Conservation (phyloP, 1,140 invertebrate genomes). For the Dolichoris vasculosae region DNA sequence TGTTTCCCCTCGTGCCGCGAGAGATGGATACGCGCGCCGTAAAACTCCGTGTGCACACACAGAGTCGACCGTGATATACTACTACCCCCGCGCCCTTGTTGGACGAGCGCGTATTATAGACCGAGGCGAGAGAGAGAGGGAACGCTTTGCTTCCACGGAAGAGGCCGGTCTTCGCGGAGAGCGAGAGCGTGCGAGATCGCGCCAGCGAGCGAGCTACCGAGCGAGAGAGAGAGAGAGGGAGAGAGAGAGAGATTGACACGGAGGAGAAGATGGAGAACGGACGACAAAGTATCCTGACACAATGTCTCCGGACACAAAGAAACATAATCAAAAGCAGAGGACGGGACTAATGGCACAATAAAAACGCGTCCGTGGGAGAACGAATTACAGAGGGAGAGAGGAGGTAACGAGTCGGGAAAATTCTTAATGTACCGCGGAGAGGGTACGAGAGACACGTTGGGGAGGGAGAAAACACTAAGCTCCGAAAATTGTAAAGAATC, state of each 20-base stretch:
- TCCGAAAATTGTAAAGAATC: slow-evolving; percentile 2
- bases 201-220: too few species aligned
- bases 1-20: slow-evolving; percentile 28
- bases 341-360: slow-evolving; percentile 48
- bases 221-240: background rate
- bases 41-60: slow-evolving; percentile 16
- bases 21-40: slow-evolving; percentile 14
- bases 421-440: background rate
- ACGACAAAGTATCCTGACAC: slow-evolving; percentile 40
- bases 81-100: slow-evolving; percentile 45
- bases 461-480: background rate
- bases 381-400: background rate
- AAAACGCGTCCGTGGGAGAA: slow-evolving; percentile 24
- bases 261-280: slow-evolving; percentile 30
- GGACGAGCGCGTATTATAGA: slow-evolving; percentile 11
- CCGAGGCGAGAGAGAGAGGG: background rate
- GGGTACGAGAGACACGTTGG: background rate
- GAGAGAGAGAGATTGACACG: background rate
- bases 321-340: slow-evolving; percentile 51
- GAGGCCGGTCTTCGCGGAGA: slow-evolving; percentile 22
- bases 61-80: slow-evolving; percentile 16
- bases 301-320: slow-evolving; percentile 45
- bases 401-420: slow-evolving; percentile 22
- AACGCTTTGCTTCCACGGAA: slow-evolving; percentile 23
- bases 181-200: background rate